phyloP scores from a whole-genome alignment of 2,888 invertebrate species.

The Xylota sylvarum region DNA sequence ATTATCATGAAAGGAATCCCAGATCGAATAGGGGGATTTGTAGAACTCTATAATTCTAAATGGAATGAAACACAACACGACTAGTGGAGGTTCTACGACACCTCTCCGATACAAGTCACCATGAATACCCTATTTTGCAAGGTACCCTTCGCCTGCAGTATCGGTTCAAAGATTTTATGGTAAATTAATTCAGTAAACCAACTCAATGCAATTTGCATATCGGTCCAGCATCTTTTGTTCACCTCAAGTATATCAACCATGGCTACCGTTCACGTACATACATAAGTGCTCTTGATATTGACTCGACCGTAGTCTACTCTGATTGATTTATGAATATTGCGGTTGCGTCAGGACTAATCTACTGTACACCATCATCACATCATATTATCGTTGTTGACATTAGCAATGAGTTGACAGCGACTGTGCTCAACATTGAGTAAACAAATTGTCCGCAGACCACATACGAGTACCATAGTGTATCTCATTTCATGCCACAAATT shows the following conservation, averaged over 20 bases:
- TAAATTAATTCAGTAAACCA: conserved; percentile 13
- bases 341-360: conserved; percentile 49
- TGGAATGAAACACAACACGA: too few species aligned
- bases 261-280: conserved; percentile 10
- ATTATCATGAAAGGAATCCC: too few species aligned
- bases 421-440: conserved; percentile 64
- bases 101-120: not conserved
- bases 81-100: too few species aligned
- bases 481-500: conserved; percentile 53
- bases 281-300: conserved; percentile 65
- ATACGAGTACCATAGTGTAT: conserved; percentile 19
- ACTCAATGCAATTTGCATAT: conserved; percentile 12
- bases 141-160: conserved; percentile 13
- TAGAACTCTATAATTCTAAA: too few species aligned
- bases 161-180: not conserved
- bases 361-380: conserved; percentile 58
- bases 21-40: too few species aligned
- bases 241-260: conserved; percentile 5
- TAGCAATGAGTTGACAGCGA: conserved; percentile 52
- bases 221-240: conserved; percentile 16
- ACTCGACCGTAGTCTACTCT: conserved; percentile 21
- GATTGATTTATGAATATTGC: conserved; percentile 67
- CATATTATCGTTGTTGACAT: conserved; percentile 56
- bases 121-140: not conserved
- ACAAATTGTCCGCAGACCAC: conserved; percentile 64